Conservation (phyloP, 2,888 invertebrate genomes). For the Drosophila dives region DNA sequence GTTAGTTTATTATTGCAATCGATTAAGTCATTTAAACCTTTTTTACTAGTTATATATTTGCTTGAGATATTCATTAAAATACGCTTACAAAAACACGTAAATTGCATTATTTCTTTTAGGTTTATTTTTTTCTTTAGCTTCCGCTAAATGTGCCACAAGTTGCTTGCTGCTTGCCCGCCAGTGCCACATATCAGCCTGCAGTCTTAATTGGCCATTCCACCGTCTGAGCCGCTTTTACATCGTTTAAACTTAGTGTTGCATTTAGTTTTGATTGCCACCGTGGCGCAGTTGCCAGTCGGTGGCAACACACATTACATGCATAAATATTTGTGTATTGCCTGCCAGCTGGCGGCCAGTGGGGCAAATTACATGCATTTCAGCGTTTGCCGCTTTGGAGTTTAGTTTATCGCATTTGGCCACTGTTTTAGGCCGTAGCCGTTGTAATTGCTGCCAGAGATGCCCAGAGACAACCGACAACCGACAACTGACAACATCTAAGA, state of each 20-base stretch:
- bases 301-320: slow-evolving; percentile 38
- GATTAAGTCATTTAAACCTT: background rate
- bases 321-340: slow-evolving; percentile 43
- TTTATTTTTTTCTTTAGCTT: slow-evolving; percentile 16
- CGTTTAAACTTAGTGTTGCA: slow-evolving; percentile 56
- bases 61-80: slow-evolving; percentile 2
- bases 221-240: slow-evolving; percentile 1
- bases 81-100: background rate
- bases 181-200: slow-evolving; percentile 32
- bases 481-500: slow-evolving; percentile 56
- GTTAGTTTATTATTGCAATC: too few species aligned
- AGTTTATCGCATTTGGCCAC: slow-evolving; percentile 70
- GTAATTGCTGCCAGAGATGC: slow-evolving; percentile 42
- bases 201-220: slow-evolving; percentile 5
- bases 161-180: slow-evolving; percentile 27
- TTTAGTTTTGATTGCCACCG: slow-evolving; percentile 69
- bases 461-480: slow-evolving; percentile 42
- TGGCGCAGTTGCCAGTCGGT: slow-evolving; percentile 32
- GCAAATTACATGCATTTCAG: slow-evolving; percentile 66
- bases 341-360: slow-evolving; percentile 42
- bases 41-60: background rate
- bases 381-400: slow-evolving; percentile 57
- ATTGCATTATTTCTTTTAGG: background rate
- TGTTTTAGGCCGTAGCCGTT: slow-evolving; percentile 49
- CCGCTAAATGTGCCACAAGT: slow-evolving; percentile 37